These are phyloP conservation scores for Myrmophylax atrothorax DNA, from an alignment of 2,113 vertebrate genomes.

Conservation along the genomic window DNA sequence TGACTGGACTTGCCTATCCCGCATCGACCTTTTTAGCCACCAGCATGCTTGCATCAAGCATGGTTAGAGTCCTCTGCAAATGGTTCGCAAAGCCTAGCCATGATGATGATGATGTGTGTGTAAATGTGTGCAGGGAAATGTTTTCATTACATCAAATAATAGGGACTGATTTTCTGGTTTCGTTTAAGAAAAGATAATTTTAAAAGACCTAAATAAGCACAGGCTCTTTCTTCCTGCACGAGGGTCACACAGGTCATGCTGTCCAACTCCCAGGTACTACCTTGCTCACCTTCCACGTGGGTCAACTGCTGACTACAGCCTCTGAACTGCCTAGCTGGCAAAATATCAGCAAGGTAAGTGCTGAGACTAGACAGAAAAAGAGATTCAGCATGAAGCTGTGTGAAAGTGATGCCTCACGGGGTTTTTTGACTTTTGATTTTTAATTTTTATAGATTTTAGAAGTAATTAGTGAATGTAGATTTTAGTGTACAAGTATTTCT, in stretches of 20 bases:
- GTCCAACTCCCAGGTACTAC: not conserved
- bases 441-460: too few relatives aligned
- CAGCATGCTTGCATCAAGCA: too few relatives aligned
- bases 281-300: rapidly evolving
- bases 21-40: too few relatives aligned
- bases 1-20: too few relatives aligned
- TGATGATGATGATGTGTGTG: too few relatives aligned
- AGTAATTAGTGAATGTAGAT: too few relatives aligned
- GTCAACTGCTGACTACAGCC: not conserved
- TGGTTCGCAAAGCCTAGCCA: too few relatives aligned
- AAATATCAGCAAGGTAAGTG: not conserved
- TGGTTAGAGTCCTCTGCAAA: too few relatives aligned
- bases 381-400: not conserved
- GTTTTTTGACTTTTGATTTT: too few relatives aligned
- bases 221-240: not conserved
- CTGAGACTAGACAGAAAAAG: not conserved
- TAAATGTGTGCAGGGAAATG: not conserved
- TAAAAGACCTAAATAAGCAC: not conserved
- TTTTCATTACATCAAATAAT: not conserved
- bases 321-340: not conserved
- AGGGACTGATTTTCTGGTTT: not conserved
- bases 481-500: too few relatives aligned
- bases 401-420: too few relatives aligned
- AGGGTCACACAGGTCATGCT: not conserved
- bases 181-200: not conserved